Base-by-base conservation (phyloP, 2,888 invertebrate species). In the Andrena fulva region DNA sequence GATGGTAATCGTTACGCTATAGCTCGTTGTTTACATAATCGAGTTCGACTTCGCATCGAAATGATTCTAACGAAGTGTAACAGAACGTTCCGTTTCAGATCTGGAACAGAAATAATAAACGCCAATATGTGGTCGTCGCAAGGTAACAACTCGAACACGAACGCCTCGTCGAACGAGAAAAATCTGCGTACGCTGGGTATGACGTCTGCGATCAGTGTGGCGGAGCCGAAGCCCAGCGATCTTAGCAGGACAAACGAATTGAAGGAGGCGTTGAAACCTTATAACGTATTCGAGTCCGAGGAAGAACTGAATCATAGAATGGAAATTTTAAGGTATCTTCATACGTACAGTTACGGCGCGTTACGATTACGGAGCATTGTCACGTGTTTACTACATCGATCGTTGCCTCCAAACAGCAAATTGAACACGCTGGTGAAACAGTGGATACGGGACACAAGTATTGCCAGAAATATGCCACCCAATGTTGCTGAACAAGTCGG, bases 161-260 rank as follows among this genome's bases (percentile, higher is more conserved):
- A 95, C 90, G 94, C 94, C 48, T 94, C 95, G 59, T 95, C 95
- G 84, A 95, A 95, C 87, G 95, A 95, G 85, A 95, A 95, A 90
- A 96, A 96, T 89, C 93, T 96, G 85, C 95, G 95, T 89, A 97
- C 97, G 7, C 92, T 97, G 92, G 99, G 99, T 75, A 98, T 99
- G 96, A 99, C 99, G 7, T 98, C 98, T 29, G 98, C 99, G 78
- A 98, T 99, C 86, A 98, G 98, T 88, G 95, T 97, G 92, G 98
- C 98, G 82, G 96, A 96, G 81, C 98, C 98, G 16, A 97, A 97
- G 93, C 96, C 96, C 24, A 95, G 96, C 80, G 98, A 98, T 94
- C 94, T 97, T 69, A 95, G 96, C 83, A 96, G 97, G 91, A 97
- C 98, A 0, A 95, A 95, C 75, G 97, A 98, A 90, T 94, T 98